Evolutionary conservation across 2,888 invertebrate genomes (phyloP).

Genomic region (Escarpia spicata): DNA sequence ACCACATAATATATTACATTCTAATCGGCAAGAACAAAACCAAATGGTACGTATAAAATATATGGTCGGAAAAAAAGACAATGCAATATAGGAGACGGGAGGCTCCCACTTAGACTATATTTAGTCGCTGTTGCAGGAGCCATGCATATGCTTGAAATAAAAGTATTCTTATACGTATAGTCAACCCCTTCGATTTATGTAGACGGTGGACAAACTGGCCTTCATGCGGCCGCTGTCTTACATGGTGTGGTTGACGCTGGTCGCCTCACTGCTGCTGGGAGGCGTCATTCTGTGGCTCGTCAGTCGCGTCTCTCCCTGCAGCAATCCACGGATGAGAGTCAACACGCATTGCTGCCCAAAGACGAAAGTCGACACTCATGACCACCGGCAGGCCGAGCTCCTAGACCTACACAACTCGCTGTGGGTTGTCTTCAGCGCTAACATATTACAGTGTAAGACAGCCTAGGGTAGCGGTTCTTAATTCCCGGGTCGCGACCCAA

Average conservation of each 20-base stretch:
- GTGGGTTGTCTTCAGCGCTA: constrained; percentile 18
- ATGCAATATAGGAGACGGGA: too few species aligned
- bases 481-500: too few species aligned
- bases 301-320: constrained; percentile 17
- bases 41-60: too few species aligned
- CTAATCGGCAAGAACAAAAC: too few species aligned
- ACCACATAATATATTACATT: too few species aligned
- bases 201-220: background rate
- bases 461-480: background rate
- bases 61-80: too few species aligned
- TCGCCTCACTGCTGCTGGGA: constrained; percentile 21
- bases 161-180: background rate
- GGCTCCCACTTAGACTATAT: too few species aligned
- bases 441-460: constrained; percentile 28
- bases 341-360: background rate
- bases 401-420: constrained; percentile 14
- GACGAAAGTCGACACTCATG: background rate
- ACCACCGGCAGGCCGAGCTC: background rate
- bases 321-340: background rate
- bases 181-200: background rate
- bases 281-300: constrained; percentile 28
- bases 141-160: background rate
- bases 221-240: constrained; percentile 10
- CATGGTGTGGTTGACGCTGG: constrained; percentile 26
- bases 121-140: too few species aligned